Percentiles rank a stretch among this genome's conserved stretches.
Evolutionary conservation across 1,140 invertebrate species (phyloP).

Genomic region (Drosophila repletoides): DNA sequence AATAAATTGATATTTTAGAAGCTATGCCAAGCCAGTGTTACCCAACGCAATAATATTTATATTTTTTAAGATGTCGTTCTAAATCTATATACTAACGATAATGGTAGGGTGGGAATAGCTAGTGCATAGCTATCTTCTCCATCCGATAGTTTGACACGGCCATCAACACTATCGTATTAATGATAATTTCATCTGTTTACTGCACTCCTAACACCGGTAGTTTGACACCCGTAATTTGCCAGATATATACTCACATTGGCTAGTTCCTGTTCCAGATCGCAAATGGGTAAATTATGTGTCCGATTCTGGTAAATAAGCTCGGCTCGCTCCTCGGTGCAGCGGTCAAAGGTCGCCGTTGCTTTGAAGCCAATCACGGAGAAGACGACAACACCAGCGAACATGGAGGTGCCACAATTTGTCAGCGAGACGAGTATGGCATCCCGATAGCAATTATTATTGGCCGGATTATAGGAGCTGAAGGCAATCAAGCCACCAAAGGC

Average conservation of each 20-base stretch:
- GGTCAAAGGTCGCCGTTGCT: slow-evolving; percentile 86
- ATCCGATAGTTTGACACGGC: too few relatives aligned
- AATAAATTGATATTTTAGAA: too few relatives aligned
- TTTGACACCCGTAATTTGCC: too few relatives aligned
- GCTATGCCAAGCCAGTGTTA: too few relatives aligned
- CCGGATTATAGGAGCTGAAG: slow-evolving; percentile 96
- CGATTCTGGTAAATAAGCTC: slow-evolving; percentile 83
- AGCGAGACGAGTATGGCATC: slow-evolving; percentile 97
- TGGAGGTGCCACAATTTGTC: slow-evolving; percentile 97
- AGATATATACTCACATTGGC: slow-evolving; percentile 94
- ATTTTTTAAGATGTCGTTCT: too few relatives aligned
- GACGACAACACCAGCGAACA: slow-evolving; percentile 99
- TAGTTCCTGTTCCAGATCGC: slow-evolving; percentile 92
- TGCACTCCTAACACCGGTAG: too few relatives aligned
- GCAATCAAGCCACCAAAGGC: slow-evolving; percentile 97
- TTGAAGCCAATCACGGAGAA: slow-evolving; percentile 99
- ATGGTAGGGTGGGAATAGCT: too few relatives aligned
- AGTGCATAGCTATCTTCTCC: too few relatives aligned
- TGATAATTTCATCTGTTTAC: too few relatives aligned
- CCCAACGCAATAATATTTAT: too few relatives aligned
- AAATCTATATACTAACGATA: too few relatives aligned
- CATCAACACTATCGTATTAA: too few relatives aligned
- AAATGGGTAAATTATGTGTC: slow-evolving; percentile 87
- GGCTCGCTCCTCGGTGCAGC: slow-evolving; percentile 82
- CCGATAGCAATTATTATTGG: slow-evolving; percentile 97